Evolutionary conservation across 2,888 invertebrate species (phyloP).

Genomic region (Mystacides longicornis): DNA sequence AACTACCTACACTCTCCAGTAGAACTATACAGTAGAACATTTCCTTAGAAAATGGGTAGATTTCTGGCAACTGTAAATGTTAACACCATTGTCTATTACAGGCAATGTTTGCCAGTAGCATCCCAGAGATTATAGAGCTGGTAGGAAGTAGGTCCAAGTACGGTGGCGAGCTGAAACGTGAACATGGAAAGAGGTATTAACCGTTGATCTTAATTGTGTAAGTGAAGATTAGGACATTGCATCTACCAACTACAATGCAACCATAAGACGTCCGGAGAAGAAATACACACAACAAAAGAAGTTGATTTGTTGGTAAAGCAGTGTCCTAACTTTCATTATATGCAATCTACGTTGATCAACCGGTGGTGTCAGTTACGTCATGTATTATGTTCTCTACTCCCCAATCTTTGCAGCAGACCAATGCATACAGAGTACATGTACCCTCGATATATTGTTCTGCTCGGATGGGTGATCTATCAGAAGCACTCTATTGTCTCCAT

Average conservation of each 20-base stretch:
- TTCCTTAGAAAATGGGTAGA: conserved; percentile 1
- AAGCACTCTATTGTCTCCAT: conserved; percentile 26
- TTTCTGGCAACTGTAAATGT: conserved; percentile 23
- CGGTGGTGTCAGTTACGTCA: conserved; percentile 46
- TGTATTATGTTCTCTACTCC: conserved; percentile 54
- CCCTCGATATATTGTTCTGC: conserved; percentile 1
- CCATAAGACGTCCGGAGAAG: neutral
- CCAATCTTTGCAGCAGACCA: conserved; percentile 36
- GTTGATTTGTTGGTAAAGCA: neutral
- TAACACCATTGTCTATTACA: conserved; percentile 65
- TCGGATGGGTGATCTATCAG: conserved; percentile 25
- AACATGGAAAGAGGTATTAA: conserved; percentile 96
- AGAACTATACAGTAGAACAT: too few species aligned
- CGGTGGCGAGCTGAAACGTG: conserved; percentile 98
- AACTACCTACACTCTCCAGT: too few species aligned
- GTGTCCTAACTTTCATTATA: conserved; percentile 1
- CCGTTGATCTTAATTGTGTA: conserved; percentile 34
- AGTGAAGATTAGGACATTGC: conserved; percentile 3
- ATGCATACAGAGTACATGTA: conserved; percentile 20
- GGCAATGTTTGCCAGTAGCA: conserved; percentile 99
- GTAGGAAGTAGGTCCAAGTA: conserved; percentile 99
- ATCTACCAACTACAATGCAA: neutral
- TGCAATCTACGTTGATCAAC: conserved; percentile 14
- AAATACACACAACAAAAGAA: neutral
- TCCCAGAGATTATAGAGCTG: conserved; percentile 99